Evolutionary conservation across 1,140 invertebrate genomes (phyloP), one percentile per base, ranked within the genome.

Genomic region (Portunus trituberculatus): DNA sequence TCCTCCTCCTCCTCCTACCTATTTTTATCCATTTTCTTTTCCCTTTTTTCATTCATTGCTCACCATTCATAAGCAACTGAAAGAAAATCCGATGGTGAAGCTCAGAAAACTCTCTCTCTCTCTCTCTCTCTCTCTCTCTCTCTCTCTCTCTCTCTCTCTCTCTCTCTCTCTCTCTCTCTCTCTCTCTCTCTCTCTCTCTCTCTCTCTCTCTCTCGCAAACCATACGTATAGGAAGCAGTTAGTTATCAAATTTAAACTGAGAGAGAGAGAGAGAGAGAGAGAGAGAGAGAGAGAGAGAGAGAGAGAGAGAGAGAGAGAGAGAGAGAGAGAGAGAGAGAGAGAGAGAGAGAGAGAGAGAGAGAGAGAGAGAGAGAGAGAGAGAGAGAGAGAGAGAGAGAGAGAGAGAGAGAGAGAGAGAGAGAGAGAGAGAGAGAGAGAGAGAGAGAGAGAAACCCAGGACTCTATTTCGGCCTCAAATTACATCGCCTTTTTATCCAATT

Each of bases 401-500:
- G 82, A 39, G 29, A n/a, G 89, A 45, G 31, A 46, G 25, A 91
- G 39, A 31, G 31, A 29, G 46, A 67, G 52, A 31, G 48, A 48
- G 91, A 67, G 52, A 67, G 59, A 48, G 32, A 67, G 91, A 28
- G 52, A 48, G 20, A 67, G 91, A 48, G 91, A 29, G 48, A 67
- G 48, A n/a, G 48, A 67, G 48, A 0, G n/a, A 76, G 46, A 10
- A 31, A 31, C 20, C 48, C 39, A 28, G 6, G 59, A 31, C 32
- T 76, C 59, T 31, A 82, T n/a, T 92, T 25, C 28, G 7, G 32
- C 67, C 59, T 28, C 16, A 87, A 87, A 87, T 87, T 39, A 20
- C 25, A 92, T 4, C 20, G 59, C n/a, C 76, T 86, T 87, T 83
- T 86, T 82, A 86, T 29, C 45, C 92, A 93, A 93, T 93, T 93